Conservation (phyloP, 1,140 invertebrate genomes). For the Drosophila hydei region DNA sequence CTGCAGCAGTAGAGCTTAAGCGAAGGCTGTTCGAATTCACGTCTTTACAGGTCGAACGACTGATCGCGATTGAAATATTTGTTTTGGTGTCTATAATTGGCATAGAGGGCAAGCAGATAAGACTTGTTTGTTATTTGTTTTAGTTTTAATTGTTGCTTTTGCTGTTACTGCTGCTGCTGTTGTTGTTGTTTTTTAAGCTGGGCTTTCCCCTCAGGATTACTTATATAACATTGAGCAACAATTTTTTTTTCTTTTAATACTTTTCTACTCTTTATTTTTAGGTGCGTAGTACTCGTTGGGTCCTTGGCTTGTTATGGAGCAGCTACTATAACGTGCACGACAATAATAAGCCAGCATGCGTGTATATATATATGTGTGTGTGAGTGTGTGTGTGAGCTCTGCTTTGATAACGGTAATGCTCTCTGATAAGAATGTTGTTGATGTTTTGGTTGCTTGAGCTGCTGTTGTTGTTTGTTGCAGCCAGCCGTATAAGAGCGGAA, state of each 20-base stretch:
- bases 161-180: neutral
- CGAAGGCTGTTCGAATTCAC: no score
- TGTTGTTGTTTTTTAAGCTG: neutral
- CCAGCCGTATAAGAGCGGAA: conserved; percentile 70
- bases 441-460: conserved; percentile 67
- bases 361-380: conserved; percentile 4
- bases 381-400: conserved; percentile 14
- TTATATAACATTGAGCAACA: no score
- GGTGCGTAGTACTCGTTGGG: conserved; percentile 10
- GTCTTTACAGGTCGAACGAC: no score
- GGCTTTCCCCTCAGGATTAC: conserved; percentile 7
- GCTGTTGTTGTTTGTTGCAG: conserved; percentile 54
- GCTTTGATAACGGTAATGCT: conserved; percentile 56
- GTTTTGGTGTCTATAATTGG: conserved; percentile 9
- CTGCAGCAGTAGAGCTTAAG: no score
- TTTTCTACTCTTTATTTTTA: neutral
- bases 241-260: no score
- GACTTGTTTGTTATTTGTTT: conserved; percentile 9
- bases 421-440: conserved; percentile 68
- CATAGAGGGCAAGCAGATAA: conserved; percentile 10
- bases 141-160: neutral
- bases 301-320: conserved; percentile 46
- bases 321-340: conserved; percentile 32
- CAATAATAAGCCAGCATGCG: conserved; percentile 8
- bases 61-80: no score